These are phyloP conservation scores for Mallotus villosus DNA, from an alignment of 2,797 vertebrate species.

Conservation along the genomic window DNA sequence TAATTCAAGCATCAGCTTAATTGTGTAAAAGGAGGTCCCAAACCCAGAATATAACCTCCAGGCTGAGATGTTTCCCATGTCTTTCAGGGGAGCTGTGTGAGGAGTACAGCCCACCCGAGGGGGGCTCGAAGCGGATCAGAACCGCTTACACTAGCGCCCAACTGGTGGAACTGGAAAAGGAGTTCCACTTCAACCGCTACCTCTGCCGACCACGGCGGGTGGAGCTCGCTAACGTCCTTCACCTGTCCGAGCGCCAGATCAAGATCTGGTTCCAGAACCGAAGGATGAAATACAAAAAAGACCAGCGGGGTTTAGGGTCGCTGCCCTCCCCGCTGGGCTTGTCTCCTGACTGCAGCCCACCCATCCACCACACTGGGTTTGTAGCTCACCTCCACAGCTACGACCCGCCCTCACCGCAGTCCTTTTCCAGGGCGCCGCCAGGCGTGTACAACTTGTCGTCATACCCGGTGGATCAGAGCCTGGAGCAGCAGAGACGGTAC, in stretches of 20 bases:
- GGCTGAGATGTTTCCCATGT: neutral
- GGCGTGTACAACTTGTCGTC: neutral
- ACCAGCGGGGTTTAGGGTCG: constrained; percentile 78
- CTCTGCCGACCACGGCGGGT: constrained; percentile 91
- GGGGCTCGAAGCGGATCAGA: constrained; percentile 90
- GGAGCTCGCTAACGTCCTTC: constrained; percentile 90
- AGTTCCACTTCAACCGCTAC: constrained; percentile 97
- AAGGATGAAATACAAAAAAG: constrained; percentile 98
- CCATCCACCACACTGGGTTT: neutral
- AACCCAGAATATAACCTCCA: no score
- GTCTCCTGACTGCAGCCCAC: neutral
- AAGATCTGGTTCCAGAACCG: constrained; percentile 99
- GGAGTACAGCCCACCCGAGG: constrained; percentile 87
- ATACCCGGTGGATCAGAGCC: neutral
- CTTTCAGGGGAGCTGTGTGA: constrained; percentile 53
- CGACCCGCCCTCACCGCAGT: neutral
- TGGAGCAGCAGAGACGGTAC: neutral
- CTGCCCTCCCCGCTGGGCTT: constrained; percentile 74
- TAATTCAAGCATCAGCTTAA: no score
- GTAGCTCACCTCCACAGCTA: neutral
- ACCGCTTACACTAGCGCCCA: constrained; percentile 97
- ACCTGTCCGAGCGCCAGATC: constrained; percentile 92
- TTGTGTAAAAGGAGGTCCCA: neutral
- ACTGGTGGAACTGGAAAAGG: constrained; percentile 94
- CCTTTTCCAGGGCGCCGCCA: neutral